Evolutionary conservation across 2,113 vertebrate genomes (phyloP).

Genomic region (Rallus limicola): DNA sequence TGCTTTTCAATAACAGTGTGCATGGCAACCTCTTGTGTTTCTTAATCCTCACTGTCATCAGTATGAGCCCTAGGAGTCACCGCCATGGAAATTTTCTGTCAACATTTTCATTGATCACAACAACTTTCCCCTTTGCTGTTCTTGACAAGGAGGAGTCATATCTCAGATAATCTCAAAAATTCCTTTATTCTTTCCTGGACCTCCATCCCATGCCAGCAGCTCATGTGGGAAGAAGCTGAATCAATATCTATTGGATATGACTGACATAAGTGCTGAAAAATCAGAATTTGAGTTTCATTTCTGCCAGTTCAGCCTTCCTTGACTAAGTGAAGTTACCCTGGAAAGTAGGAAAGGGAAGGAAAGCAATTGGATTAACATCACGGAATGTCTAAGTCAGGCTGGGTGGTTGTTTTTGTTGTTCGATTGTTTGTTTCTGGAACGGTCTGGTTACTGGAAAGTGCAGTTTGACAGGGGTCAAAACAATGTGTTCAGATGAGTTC

Average conservation of each 20-base stretch:
- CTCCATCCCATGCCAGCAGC: neutral
- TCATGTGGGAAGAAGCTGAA: neutral
- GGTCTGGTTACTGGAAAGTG: neutral
- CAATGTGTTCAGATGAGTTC: neutral
- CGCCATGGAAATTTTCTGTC: neutral
- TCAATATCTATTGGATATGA: neutral
- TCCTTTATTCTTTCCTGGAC: neutral
- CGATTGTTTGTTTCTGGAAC: neutral
- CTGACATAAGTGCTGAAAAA: conserved; percentile 8
- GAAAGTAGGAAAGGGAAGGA: neutral
- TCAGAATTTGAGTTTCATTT: neutral
- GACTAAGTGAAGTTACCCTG: neutral
- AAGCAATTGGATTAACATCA: neutral
- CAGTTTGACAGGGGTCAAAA: neutral
- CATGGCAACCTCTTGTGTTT: neutral
- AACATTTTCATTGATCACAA: neutral
- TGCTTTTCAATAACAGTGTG: neutral
- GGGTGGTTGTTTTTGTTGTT: neutral
- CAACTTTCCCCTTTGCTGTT: neutral
- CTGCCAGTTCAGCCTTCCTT: neutral
- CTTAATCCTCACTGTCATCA: neutral
- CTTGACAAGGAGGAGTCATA: neutral
- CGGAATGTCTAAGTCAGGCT: neutral
- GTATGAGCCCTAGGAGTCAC: neutral
- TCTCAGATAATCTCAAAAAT: neutral